These are phyloP conservation scores for Myrmophylax atrothorax DNA, from an alignment of 2,113 vertebrate species.

Conservation along the genomic window DNA sequence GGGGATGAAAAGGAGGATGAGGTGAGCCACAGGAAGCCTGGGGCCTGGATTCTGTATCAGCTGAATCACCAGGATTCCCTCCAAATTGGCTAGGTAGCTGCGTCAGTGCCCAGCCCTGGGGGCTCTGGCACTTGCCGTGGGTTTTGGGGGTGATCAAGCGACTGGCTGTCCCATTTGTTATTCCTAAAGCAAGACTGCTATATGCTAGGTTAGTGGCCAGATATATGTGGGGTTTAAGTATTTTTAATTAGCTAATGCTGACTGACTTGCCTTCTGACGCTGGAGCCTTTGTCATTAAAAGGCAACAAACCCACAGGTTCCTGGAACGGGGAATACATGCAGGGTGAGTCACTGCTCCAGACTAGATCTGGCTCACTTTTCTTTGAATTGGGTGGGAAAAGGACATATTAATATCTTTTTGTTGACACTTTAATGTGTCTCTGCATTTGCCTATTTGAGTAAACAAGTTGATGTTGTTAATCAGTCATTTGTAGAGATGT, in stretches of 20 bases:
- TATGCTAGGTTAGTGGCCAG: background rate
- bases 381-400: background rate
- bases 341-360: background rate
- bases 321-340: fast-evolving
- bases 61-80: background rate
- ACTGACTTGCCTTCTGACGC: background rate
- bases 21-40: background rate
- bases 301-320: background rate
- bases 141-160: fast-evolving
- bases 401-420: background rate
- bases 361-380: background rate
- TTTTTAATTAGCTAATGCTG: background rate
- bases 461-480: background rate
- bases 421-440: background rate
- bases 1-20: background rate
- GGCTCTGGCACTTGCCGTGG: background rate
- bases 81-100: background rate
- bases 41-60: background rate
- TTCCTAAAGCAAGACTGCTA: background rate
- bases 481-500: background rate
- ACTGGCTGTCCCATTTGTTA: background rate
- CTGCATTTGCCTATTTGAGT: background rate
- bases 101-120: fast-evolving
- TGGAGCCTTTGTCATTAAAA: background rate
- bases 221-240: background rate